phyloP scores from a whole-genome alignment of 1,140 invertebrate genomes.

The Potamilus streckersoni region DNA sequence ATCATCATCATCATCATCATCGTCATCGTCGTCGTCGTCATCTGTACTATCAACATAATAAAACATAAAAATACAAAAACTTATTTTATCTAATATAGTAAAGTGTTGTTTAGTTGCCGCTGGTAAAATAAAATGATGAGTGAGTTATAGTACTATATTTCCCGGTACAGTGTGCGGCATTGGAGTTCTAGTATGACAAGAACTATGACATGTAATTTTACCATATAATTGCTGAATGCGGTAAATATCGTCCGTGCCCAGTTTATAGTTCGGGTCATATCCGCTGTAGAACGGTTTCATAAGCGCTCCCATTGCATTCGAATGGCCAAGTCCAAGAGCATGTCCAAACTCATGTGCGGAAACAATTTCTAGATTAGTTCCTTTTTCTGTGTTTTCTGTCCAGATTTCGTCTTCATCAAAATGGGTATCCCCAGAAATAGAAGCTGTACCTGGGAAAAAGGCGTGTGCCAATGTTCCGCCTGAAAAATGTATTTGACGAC shows the following conservation, averaged over 20 bases:
- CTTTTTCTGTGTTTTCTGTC: slow-evolving; percentile 51
- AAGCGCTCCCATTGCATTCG: slow-evolving; percentile 36
- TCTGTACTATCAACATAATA: too few species aligned
- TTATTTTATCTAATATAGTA: too few species aligned
- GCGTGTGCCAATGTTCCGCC: slow-evolving; percentile 64
- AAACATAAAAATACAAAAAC: too few species aligned
- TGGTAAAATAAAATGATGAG: too few species aligned
- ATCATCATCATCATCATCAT: too few species aligned
- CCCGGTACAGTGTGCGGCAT: too few species aligned
- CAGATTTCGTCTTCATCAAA: slow-evolving; percentile 62
- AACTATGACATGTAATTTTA: slow-evolving; percentile 22
- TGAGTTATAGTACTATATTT: too few species aligned
- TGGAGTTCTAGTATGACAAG: too few species aligned
- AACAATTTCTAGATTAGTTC: slow-evolving; percentile 49
- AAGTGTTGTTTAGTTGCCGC: too few species aligned
- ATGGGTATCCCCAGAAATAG: slow-evolving; percentile 72
- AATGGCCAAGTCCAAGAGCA: slow-evolving; percentile 51
- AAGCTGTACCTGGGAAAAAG: slow-evolving; percentile 67
- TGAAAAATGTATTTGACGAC: slow-evolving; percentile 8
- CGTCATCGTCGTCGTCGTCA: too few species aligned
- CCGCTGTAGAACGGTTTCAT: slow-evolving; percentile 57
- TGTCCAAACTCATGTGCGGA: slow-evolving; percentile 60
- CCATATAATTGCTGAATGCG: slow-evolving; percentile 77
- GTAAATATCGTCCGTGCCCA: slow-evolving; percentile 87
- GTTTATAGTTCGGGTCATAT: slow-evolving; percentile 61